Base-by-base conservation (phyloP, 2,888 invertebrate genomes). In the Brenthis ino region DNA sequence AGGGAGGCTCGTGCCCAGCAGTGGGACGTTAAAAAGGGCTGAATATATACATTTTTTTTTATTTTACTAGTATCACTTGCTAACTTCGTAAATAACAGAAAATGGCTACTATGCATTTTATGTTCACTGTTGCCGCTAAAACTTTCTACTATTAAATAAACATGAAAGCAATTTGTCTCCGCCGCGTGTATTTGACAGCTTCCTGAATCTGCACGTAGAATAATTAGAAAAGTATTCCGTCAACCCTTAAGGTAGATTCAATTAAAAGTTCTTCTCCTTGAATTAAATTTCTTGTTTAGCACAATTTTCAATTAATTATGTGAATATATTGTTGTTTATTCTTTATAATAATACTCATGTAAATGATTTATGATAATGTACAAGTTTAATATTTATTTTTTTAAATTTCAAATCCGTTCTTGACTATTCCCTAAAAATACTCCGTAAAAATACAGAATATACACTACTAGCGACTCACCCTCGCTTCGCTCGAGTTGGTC, bases 161-260 rank as follows among this genome's bases (percentile, higher is more conserved):
- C 71, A 64, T 57, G 60, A 58, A 67, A 61, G 66, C 69, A 71
- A 71, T 71, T 71, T 67, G 71, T 71, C 71, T 69, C 43, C 63
- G 47, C 47, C 71, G 64, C 64, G 68, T 71, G 69, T 64, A 56
- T 43, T 47, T 54, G 71, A 67, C 66, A 69, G 64, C 66, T 53
- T 33, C 43, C 64, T 51, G 51, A 70, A 70, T 70, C 61, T 60
- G 65, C 20, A 60, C 60, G 68, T 55, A 56, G 58, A 75, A 81
- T 82, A 83, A 85, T 87, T 83, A 83, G 76, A 80, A 83, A 84
- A 85, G 82, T 82, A 85, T 82, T 63, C 78, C 72, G 78, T 80
- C 74, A 79, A 74, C 77, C 74, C 75, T 73, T 76, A 74, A 80
- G 75, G 79, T 82, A 75, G 77, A 84, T 83, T 85, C 84, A 85